Base-by-base conservation (phyloP, 2,888 invertebrate species). In the Neoaliturus tenellus region DNA sequence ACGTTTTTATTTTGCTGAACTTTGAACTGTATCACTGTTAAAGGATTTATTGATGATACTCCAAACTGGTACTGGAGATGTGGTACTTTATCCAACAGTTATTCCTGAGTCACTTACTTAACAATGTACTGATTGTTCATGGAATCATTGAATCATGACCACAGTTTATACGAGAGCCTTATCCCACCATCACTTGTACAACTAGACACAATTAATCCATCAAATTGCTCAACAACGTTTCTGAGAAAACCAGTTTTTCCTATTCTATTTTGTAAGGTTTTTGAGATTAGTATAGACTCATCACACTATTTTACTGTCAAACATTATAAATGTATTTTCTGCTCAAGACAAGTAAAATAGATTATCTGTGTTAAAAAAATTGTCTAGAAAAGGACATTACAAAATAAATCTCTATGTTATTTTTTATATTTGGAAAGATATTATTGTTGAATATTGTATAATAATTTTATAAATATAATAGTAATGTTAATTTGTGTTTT, bases 381-480 rank as follows among this genome's bases (percentile, higher is more conserved):
- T 75, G 75, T 78, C 20, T 78, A 39, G 48, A 12, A 75, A 14
- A 28, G 48, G 25, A 25, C 25, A 41, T 44, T 75, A 31, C 48
- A 75, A 44, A 17, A 31, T 39, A 75, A 55, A 78, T 78, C 25
- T 78, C 23, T 55, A 55, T 78, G 28, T 31, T 75, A 75, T 78
- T 78, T n/a, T 75, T 78, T 78, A 55, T 78, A 78, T 78, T 78
- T 78, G 78, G 55, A 44, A 48, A 35, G 78, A 78, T 55, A 78
- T 78, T 31, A 78, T 78, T 78, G 78, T 78, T 78, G 78, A 78
- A 78, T 78, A 78, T 51, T 78, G 78, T 78, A 78, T 78, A 78
- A 48, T 78, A 48, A 51, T 78, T 78, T 78, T 51, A 55, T 78
- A 78, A 78, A 78, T 78, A 78, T 78, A 78, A 55, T 78, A 55